A percentile compares a stretch with the other conserved stretches of the same genome.
Conservation (phyloP, 2,113 vertebrate genomes). For the Microcebus ravelobensis region DNA sequence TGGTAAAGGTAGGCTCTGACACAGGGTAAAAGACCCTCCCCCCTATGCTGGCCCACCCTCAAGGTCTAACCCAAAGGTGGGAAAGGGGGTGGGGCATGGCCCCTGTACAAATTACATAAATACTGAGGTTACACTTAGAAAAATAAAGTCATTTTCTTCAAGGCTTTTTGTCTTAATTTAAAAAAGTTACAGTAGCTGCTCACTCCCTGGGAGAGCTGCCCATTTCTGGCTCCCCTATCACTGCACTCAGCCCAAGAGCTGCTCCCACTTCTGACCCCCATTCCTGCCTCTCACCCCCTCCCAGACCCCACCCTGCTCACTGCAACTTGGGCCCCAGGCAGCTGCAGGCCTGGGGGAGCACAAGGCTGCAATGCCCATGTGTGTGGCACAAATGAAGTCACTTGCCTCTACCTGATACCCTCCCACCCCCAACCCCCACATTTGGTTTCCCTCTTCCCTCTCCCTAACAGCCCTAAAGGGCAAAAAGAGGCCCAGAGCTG, state of each 20-base stretch:
- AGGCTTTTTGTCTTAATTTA: conserved; percentile 87
- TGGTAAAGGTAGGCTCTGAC: conserved; percentile 69
- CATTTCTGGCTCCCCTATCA: conserved; percentile 76
- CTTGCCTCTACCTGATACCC: conserved; percentile 62
- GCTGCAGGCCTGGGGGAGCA: conserved; percentile 51
- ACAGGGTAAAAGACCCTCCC: conserved; percentile 72
- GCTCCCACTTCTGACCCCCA: conserved; percentile 63
- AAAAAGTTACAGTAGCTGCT: conserved; percentile 88
- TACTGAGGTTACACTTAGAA: conserved; percentile 93
- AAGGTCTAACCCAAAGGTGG: conserved; percentile 69
- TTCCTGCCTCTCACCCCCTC: conserved; percentile 66
- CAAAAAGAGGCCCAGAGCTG: conserved; percentile 60
- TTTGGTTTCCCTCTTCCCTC: conserved; percentile 75
- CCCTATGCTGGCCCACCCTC: conserved; percentile 71
- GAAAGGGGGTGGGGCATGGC: conserved; percentile 68
- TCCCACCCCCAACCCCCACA: conserved; percentile 43
- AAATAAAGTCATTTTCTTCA: conserved; percentile 91
- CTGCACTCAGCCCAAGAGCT: conserved; percentile 69
- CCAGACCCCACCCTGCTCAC: conserved; percentile 79
- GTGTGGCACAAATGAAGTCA: conserved; percentile 76
- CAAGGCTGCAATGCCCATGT: conserved; percentile 73
- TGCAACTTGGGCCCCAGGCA: conserved; percentile 79
- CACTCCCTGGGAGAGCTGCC: conserved; percentile 83
- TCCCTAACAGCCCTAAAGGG: conserved; percentile 68
- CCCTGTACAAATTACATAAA: conserved; percentile 92